phyloP scores from a whole-genome alignment of 2,797 vertebrate genomes.

The Heliangelus exortis region DNA sequence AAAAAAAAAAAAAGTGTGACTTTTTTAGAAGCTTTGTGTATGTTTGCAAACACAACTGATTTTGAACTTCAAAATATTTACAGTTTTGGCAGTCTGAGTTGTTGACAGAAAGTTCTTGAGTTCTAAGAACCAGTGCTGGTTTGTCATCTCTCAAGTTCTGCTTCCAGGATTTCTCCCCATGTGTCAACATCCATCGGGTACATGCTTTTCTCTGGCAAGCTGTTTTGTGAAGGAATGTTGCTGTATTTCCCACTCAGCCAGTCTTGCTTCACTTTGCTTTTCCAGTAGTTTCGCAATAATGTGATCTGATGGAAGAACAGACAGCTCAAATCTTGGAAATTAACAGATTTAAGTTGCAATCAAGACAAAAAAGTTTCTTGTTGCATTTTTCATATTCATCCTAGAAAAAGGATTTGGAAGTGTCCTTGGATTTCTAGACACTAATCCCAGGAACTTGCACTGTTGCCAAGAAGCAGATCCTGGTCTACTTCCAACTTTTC shows the following conservation, averaged over 20 bases:
- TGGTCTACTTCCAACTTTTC: background rate
- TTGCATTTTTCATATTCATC: background rate
- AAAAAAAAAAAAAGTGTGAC: background rate
- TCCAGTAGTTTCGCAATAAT: slow-evolving; percentile 87
- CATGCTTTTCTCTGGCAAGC: slow-evolving; percentile 84
- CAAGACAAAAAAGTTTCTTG: background rate
- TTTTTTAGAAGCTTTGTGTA: background rate
- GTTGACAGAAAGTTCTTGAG: background rate
- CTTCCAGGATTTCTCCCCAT: slow-evolving; percentile 93
- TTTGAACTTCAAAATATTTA: background rate
- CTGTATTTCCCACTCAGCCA: slow-evolving; percentile 91
- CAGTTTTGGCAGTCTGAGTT: background rate
- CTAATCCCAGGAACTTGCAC: background rate
- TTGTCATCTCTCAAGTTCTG: slow-evolving; percentile 86
- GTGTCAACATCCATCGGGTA: slow-evolving; percentile 84
- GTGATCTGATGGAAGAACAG: slow-evolving; percentile 79
- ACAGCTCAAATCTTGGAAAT: background rate
- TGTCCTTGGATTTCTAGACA: background rate
- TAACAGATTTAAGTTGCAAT: background rate
- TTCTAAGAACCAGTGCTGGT: background rate
- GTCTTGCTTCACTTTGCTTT: slow-evolving; percentile 84
- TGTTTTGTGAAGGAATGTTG: slow-evolving; percentile 79
- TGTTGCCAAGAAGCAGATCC: background rate
- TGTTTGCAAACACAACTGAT: background rate
- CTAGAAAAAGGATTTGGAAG: background rate